phyloP scores from a whole-genome alignment of 2,797 vertebrate genomes.

The Etheostoma perlongum region DNA sequence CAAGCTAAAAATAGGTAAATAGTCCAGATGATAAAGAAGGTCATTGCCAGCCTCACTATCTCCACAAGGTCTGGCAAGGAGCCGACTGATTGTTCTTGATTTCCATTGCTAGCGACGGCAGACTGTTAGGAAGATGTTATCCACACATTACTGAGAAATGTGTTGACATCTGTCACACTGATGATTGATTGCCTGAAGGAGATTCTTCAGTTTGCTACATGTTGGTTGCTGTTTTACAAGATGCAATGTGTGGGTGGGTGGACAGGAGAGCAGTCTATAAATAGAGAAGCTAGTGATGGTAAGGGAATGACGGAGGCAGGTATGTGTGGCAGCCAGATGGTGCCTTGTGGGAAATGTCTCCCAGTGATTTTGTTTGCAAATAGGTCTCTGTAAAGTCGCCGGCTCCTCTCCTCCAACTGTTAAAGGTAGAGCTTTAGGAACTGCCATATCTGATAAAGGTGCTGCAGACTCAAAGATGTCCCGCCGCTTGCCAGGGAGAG shows the following conservation, averaged over 20 bases:
- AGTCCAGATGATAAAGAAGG: slow-evolving; percentile 69
- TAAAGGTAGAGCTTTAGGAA: slow-evolving; percentile 76
- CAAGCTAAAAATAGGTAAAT: slow-evolving; percentile 58
- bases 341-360: slow-evolving; percentile 81
- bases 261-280: slow-evolving; percentile 69
- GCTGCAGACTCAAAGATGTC: slow-evolving; percentile 75
- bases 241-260: slow-evolving; percentile 62
- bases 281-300: slow-evolving; percentile 67
- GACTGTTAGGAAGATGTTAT: slow-evolving; percentile 63
- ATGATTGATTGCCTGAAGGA: slow-evolving; percentile 70
- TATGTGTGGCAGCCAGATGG: slow-evolving; percentile 82
- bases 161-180: slow-evolving; percentile 71
- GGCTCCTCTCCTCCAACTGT: slow-evolving; percentile 68
- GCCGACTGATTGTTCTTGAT: slow-evolving; percentile 52
- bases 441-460: slow-evolving; percentile 83
- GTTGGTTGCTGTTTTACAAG: slow-evolving; percentile 72
- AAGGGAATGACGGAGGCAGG: slow-evolving; percentile 74
- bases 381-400: slow-evolving; percentile 77
- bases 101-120: slow-evolving; percentile 55
- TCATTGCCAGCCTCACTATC: slow-evolving; percentile 45
- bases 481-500: slow-evolving; percentile 68
- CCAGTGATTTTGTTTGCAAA: slow-evolving; percentile 85
- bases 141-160: slow-evolving; percentile 56
- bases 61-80: slow-evolving; percentile 56
- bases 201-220: slow-evolving; percentile 64